Evolutionary conservation across 1,140 invertebrate species (phyloP), one percentile per base, ranked within the genome.

Genomic region (Hetaerina americana): DNA sequence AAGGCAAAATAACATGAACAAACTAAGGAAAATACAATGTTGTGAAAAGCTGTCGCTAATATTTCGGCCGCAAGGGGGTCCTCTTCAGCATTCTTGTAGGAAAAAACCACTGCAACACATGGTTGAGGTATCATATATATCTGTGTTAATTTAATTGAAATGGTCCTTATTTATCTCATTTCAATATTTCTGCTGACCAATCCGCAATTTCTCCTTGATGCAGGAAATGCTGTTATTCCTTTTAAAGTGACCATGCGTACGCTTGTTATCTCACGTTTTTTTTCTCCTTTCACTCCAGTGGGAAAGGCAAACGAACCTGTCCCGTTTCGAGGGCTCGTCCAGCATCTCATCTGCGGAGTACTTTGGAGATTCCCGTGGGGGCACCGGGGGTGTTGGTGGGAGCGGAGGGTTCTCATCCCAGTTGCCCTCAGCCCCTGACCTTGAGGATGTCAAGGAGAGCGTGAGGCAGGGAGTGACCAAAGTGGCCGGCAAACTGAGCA

Each of bases 311-410:
- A 84, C 86, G 70, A 92, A 89, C 79, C 78, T 92, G 22, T 83
- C 85, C 26, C 84, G 88, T 69, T 97, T 97, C 81, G 92, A 95
- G 82, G 95, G 92, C 70, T 96, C 92, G 75, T 92, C 87, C 70
- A 92, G 92, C 79, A 99, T 99, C 81, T 98, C 95, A 22, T 98
- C 96, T 31, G 90, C 94, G 0, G 96, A 99, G 80, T 94, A 95
- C 78, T 99, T 98, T 84, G 93, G 93, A 26, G 87, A 85, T 75
- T 57, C 40, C 2, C 40, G 40, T 3, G 22, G 22, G 15, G 40
- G 3, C 2, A 18, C 40, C 2, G 15, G 40, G 10, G 22, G 22
- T 57, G 40, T 10, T 5, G 10, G 40, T 57, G 84, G 82, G 18
- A 73, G 75, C 72, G 79, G 74, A 77, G 75, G 74, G 78, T 78